Conservation (phyloP, 2,797 vertebrate genomes). For the Danio albolineatus region DNA sequence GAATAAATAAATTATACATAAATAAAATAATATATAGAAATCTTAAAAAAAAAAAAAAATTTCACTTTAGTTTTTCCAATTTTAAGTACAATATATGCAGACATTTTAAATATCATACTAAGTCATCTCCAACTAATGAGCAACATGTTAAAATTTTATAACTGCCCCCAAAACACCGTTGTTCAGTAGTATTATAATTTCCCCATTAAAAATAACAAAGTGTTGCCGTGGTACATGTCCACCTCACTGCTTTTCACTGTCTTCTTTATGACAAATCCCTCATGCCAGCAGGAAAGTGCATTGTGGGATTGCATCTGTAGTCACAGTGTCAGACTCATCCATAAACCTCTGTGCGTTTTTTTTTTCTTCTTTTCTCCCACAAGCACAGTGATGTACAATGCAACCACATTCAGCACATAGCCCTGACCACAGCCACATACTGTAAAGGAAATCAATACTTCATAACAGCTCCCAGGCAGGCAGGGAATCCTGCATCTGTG, state of each 20-base stretch:
- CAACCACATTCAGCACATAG: conserved; percentile 44
- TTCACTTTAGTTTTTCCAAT: too few species aligned
- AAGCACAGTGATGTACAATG: conserved; percentile 42
- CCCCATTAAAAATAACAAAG: neutral
- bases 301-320: conserved; percentile 44
- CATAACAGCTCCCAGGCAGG: conserved; percentile 46
- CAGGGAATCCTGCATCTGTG: conserved; percentile 43
- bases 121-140: neutral
- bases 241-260: neutral
- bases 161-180: neutral
- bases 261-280: neutral
- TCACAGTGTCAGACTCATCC: conserved; percentile 29
- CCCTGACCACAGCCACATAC: conserved; percentile 38
- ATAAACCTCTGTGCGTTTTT: conserved; percentile 24
- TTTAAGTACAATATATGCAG: too few species aligned
- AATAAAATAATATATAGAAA: too few species aligned
- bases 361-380: conserved; percentile 14
- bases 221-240: neutral
- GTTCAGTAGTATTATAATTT: neutral
- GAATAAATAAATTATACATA: too few species aligned
- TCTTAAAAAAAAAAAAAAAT: too few species aligned
- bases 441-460: conserved; percentile 53
- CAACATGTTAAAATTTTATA: neutral
- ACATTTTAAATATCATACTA: neutral
- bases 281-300: conserved; percentile 10